phyloP scores from a whole-genome alignment of 2,113 vertebrate genomes.

The Hippopotamus amphibius region DNA sequence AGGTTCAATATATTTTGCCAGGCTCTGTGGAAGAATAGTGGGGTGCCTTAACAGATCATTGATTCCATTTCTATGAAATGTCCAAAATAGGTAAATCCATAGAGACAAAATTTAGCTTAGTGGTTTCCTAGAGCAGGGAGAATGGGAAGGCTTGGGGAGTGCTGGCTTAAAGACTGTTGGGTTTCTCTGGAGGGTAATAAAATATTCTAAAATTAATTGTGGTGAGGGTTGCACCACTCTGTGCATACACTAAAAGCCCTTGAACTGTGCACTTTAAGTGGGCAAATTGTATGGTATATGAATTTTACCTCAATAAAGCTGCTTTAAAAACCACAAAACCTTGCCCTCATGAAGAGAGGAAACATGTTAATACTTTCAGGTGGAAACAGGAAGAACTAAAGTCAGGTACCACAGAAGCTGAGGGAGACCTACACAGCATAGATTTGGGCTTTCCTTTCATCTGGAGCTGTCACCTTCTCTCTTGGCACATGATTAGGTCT shows the following conservation, averaged over 20 bases:
- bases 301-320: neutral
- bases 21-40: neutral
- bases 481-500: neutral
- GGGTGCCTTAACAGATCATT: neutral
- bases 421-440: neutral
- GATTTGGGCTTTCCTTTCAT: neutral
- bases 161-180: neutral
- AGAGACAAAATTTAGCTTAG: neutral
- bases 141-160: neutral
- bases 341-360: neutral
- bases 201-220: neutral
- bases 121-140: neutral
- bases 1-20: neutral
- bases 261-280: neutral
- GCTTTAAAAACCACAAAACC: neutral
- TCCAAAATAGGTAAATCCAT: neutral
- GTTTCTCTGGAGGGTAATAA: neutral
- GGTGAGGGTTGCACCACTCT: neutral
- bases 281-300: neutral
- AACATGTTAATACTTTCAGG: neutral
- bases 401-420: neutral
- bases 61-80: neutral
- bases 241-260: neutral
- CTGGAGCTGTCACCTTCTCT: neutral
- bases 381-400: neutral